Base-by-base conservation (phyloP, 2,888 invertebrate species). In the Lochmaea capreae region DNA sequence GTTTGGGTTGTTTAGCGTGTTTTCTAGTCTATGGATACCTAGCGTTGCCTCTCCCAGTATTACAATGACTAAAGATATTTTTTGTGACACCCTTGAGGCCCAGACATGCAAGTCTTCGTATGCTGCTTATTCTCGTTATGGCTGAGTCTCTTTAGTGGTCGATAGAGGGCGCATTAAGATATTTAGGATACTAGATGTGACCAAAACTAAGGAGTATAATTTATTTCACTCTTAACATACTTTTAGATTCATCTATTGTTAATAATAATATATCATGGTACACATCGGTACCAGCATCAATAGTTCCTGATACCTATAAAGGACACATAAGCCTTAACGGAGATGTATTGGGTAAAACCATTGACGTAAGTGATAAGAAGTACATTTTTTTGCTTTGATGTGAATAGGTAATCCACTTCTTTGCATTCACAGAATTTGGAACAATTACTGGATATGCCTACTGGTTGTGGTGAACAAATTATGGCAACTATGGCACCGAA, bases 401-500 rank as follows among this genome's bases (percentile, higher is more conserved):
- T 12, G 3, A 46, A 18, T 10, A 43, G 12, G n/a, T 63, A 12
- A 46, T 54, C 1, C 43, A 43, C 14, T 72, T 39, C 58, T 22
- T 57, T 69, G 69, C 65, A 26, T 63, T 81, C 82, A 68, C 76
- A 91, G 89, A 92, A 93, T 79, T 88, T 95, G 1, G 93, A 94
- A 65, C 89, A 90, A 8, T 86, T 95, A 11, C 88, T 94, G 2
- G 84, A 87, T 12, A 86, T 94, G 66, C 95, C 95, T 0, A 91
- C 92, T 63, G 95, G 95, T 1, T 95, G 95, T 83, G 95, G 95
- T 0, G 95, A 95, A 82, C 95, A 95, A 88, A 94, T 93, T 84
- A 93, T 95, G 93, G 91, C 94, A 6, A 89, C 92, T 0, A 90
- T 95, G 74, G 93, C 93, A 0, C 93, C 94, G 0, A 95, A 94